Evolutionary conservation across 2,888 invertebrate genomes (phyloP), one percentile per base, ranked within the genome.

Genomic region (Ptilodon capucinus): DNA sequence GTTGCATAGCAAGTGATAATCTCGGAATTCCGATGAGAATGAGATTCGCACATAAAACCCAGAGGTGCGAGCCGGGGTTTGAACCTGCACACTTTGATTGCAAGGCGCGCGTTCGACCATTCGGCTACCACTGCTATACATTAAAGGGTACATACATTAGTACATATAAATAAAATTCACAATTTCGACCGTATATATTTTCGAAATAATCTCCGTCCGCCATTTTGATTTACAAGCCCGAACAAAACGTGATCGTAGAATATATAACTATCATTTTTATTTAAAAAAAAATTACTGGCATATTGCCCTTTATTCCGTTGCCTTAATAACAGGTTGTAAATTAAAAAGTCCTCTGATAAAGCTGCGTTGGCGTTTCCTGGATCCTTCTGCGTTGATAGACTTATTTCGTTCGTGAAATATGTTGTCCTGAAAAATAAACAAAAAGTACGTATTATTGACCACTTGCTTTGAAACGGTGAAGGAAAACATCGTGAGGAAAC

Each of bases 201-300:
- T 38, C 34, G 49, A 40, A 57, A 30, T 44, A 59, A 38, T 14
- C 44, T 36, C 0, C 32, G 44, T 25, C 49, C 44, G 1, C 41
- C 25, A 53, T 58, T 54, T 18, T 55, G 50, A 19, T 58, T 64
- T 1, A 72, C 13, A 34, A 71, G 46, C 39, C 54, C 52, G 21
- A 57, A 44, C 18, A 70, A 48, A 6, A 64, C 44, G 36, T 62
- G 54, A 42, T 74, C 73, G 1, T 53, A 57, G 2, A 38, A 60
- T 0, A 56, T 38, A 19, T 64, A 60, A 11, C 40, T 48, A 1
- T 64, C 64, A 9, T 63, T 54, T 34, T n/a, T 18, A 44, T 42
- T 42, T 3, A 44, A 21, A 42, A 34, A 48, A 3, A 47, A 53
- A 40, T 18, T 17, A 38, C 18, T 51, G 39, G 35, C 48, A 19